A percentile compares a stretch with the other conserved stretches of the same genome.
phyloP scores from a whole-genome alignment of 2,888 invertebrate genomes.

The Drosophila ochracea region DNA sequence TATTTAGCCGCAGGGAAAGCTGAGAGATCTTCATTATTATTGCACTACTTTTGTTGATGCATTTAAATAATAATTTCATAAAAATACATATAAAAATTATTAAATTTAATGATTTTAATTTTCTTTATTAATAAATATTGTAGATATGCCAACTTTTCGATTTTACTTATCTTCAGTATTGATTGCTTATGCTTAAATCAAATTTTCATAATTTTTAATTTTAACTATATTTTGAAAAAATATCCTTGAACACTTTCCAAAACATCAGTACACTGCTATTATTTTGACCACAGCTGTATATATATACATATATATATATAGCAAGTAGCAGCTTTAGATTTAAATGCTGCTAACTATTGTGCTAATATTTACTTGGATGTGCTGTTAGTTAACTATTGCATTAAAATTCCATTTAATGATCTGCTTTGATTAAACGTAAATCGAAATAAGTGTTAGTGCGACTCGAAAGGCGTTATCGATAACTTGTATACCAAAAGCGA shows the following conservation, averaged over 20 bases:
- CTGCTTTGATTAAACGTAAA: not conserved
- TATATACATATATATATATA: not conserved
- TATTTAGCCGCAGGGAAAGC: not conserved
- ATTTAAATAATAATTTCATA: not conserved
- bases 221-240: not conserved
- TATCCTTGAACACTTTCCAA: not conserved
- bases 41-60: not conserved
- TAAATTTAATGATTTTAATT: not conserved
- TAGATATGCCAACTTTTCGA: not conserved
- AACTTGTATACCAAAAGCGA: too few relatives aligned
- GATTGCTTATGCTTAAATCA: not conserved
- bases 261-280: not conserved
- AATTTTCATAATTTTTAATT: not conserved
- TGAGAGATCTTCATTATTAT: not conserved
- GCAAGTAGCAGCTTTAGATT: not conserved
- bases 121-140: not conserved
- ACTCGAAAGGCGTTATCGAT: not conserved
- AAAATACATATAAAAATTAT: not conserved
- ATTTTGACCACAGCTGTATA: not conserved
- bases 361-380: conserved; percentile 6
- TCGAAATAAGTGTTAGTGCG: not conserved
- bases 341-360: conserved; percentile 18
- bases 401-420: not conserved
- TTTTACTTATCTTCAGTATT: not conserved
- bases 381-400: not conserved